These are phyloP conservation scores for Salvelinus fontinalis DNA, from an alignment of 2,113 vertebrate genomes.

Conservation along the genomic window DNA sequence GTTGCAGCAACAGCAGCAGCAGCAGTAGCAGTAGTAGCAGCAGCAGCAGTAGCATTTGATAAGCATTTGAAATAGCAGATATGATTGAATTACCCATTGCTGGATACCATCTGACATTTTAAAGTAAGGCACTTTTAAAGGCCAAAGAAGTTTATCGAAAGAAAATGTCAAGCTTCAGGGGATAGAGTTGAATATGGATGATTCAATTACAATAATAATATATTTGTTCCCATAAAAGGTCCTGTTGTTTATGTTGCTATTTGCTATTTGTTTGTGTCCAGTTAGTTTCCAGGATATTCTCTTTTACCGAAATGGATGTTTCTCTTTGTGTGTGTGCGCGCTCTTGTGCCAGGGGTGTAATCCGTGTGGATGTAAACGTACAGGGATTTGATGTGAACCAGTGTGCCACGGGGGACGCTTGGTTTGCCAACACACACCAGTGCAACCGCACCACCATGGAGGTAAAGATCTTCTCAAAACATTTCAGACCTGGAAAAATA, in stretches of 20 bases:
- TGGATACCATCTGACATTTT: conserved; percentile 31
- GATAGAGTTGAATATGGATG: background rate
- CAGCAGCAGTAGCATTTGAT: background rate
- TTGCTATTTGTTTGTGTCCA: background rate
- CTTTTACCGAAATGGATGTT: background rate
- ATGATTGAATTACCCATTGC: conserved; percentile 22
- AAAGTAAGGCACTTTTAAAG: conserved; percentile 12
- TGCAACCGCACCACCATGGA: conserved; percentile 94
- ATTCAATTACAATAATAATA: conserved; percentile 16
- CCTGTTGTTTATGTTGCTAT: background rate
- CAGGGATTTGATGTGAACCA: conserved; percentile 86
- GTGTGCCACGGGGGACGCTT: conserved; percentile 79
- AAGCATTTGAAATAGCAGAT: background rate
- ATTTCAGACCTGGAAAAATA: no score
- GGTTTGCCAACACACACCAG: conserved; percentile 89
- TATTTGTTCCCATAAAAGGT: background rate
- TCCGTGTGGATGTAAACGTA: conserved; percentile 88
- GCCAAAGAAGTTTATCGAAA: background rate
- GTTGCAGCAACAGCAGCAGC: no score
- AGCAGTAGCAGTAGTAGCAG: no score
- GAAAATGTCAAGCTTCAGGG: background rate
- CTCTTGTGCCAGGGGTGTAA: conserved; percentile 79
- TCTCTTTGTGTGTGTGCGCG: conserved; percentile 20
- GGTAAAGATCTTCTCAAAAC: conserved; percentile 68
- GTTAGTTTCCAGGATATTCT: background rate